Conservation (phyloP, 2,113 vertebrate species). For the Limnothrissa miodon region DNA sequence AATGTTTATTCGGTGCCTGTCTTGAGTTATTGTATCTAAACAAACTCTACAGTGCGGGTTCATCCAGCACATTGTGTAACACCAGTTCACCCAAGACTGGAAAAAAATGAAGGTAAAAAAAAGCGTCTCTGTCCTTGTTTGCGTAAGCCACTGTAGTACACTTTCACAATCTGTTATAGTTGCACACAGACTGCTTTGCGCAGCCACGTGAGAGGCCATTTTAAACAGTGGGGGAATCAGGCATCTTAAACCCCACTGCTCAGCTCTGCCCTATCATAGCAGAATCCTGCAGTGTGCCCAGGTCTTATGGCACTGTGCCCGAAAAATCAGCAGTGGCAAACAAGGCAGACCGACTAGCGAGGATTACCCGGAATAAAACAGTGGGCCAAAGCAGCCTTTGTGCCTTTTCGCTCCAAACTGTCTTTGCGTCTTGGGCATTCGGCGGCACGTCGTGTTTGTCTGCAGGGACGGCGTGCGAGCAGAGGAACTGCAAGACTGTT, state of each 20-base stretch:
- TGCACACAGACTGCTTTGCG: background rate
- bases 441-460: background rate
- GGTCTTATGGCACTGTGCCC: background rate
- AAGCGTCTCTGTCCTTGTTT: background rate
- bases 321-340: background rate
- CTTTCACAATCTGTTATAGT: background rate
- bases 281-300: background rate
- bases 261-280: background rate
- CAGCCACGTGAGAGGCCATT: background rate
- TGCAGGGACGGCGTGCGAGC: background rate
- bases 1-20: background rate
- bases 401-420: background rate
- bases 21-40: background rate
- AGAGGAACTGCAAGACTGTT: conserved; percentile 7
- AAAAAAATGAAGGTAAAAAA: background rate
- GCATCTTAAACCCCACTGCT: background rate
- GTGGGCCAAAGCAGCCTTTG: background rate
- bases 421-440: background rate
- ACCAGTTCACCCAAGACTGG: background rate
- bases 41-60: background rate
- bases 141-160: background rate
- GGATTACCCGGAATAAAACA: background rate
- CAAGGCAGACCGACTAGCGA: background rate
- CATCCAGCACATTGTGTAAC: background rate
- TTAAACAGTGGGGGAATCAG: background rate